These are phyloP conservation scores for Nemotelus nigrinus DNA, from an alignment of 2,888 invertebrate species.

Conservation along the genomic window DNA sequence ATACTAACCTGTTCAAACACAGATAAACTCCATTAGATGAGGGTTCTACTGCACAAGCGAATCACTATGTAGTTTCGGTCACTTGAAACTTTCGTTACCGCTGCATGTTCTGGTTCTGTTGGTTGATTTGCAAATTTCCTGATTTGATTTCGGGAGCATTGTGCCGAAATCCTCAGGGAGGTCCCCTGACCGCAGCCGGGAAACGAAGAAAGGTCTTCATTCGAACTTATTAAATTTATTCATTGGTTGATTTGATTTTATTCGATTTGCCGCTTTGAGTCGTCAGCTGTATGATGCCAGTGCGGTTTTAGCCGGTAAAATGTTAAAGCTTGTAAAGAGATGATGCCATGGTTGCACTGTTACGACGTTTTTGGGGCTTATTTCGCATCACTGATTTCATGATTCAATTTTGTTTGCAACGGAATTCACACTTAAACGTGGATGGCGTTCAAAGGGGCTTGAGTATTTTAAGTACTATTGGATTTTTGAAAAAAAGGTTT, in stretches of 20 bases:
- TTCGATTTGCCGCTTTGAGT: conserved; percentile 49
- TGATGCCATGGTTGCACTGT: conserved; percentile 6
- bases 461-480: neutral
- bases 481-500: neutral
- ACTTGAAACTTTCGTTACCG: neutral
- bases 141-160: conserved; percentile 44
- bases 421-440: neutral
- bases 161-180: neutral
- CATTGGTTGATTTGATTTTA: conserved; percentile 52
- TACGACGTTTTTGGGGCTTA: conserved; percentile 18
- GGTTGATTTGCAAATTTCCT: conserved; percentile 47
- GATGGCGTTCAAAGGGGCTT: neutral
- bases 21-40: neutral
- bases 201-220: neutral
- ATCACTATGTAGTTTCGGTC: neutral
- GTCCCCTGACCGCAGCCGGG: neutral
- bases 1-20: conserved; percentile 11
- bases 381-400: conserved; percentile 32
- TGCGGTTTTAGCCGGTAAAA: conserved; percentile 35
- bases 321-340: conserved; percentile 17
- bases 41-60: neutral
- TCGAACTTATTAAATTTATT: conserved; percentile 51
- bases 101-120: conserved; percentile 1
- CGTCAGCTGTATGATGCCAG: conserved; percentile 19
- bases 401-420: conserved; percentile 11